A percentile compares a stretch with the other conserved stretches of the same genome.
Evolutionary conservation across 2,113 vertebrate species (phyloP).

Genomic region (Dendrocopos noguchii): DNA sequence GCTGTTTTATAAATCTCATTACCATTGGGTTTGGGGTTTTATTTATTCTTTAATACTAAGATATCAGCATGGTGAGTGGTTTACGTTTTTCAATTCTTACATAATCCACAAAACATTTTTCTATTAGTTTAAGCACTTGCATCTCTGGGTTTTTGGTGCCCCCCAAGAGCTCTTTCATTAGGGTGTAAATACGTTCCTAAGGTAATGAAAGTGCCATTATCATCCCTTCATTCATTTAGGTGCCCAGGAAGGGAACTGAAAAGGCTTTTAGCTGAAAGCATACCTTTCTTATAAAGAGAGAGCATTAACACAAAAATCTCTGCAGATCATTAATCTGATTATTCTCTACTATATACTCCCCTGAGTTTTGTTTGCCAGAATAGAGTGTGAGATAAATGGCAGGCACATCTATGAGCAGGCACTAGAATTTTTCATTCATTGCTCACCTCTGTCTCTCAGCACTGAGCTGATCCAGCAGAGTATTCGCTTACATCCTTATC

Average conservation of each 20-base stretch:
- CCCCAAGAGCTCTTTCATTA: conserved; percentile 57
- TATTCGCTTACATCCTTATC: neutral
- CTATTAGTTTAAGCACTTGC: conserved; percentile 58
- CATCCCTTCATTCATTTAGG: conserved; percentile 52
- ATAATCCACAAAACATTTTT: conserved; percentile 8
- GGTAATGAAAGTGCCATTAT: conserved; percentile 71
- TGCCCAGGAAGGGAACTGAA: conserved; percentile 51
- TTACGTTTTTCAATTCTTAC: conserved; percentile 57
- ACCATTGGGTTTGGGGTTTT: neutral
- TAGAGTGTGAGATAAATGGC: neutral
- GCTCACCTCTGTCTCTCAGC: neutral
- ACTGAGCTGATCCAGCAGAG: neutral
- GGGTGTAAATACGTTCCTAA: conserved; percentile 70
- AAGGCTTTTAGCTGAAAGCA: conserved; percentile 53
- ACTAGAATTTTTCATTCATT: neutral
- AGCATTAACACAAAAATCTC: conserved; percentile 20
- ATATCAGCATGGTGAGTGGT: conserved; percentile 39
- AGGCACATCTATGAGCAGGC: neutral
- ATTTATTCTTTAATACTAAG: conserved; percentile 9
- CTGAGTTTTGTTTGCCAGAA: neutral
- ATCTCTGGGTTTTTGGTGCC: conserved; percentile 18
- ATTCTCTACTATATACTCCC: neutral
- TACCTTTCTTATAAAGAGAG: neutral
- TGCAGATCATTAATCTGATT: conserved; percentile 19
- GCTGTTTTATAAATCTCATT: neutral